Percentiles rank a stretch among this genome's conserved stretches.
Evolutionary conservation across 1,140 invertebrate genomes (phyloP).

Genomic region (Heliconius hewitsoni): DNA sequence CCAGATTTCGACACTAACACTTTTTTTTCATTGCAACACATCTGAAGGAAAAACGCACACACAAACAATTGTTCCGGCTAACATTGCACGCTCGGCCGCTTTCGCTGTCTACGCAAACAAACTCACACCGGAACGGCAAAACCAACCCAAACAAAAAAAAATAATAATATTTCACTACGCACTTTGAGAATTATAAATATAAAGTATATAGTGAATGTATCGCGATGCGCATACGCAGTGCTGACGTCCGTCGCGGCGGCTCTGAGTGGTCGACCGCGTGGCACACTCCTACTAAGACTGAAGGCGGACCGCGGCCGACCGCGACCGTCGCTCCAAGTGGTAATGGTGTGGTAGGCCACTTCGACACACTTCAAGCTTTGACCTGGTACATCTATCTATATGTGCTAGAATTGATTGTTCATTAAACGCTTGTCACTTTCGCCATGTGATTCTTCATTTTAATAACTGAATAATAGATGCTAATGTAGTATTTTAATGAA

Average conservation of each 20-base stretch:
- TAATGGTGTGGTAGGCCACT: slow-evolving; percentile 41
- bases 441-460: slow-evolving; percentile 52
- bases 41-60: slow-evolving; percentile 65
- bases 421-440: slow-evolving; percentile 58
- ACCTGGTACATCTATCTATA: slow-evolving; percentile 37
- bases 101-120: slow-evolving; percentile 70
- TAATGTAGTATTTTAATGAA: not conserved
- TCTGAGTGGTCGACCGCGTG: slow-evolving; percentile 42
- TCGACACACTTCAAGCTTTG: slow-evolving; percentile 29
- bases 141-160: not conserved
- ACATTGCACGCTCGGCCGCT: slow-evolving; percentile 62
- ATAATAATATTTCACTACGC: slow-evolving; percentile 23
- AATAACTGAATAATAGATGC: not conserved
- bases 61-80: slow-evolving; percentile 55
- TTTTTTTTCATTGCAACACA: slow-evolving; percentile 73
- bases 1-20: slow-evolving; percentile 73
- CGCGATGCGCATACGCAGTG: slow-evolving; percentile 21
- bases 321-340: slow-evolving; percentile 35
- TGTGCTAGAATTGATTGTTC: slow-evolving; percentile 63
- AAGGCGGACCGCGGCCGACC: slow-evolving; percentile 40
- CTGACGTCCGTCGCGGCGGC: slow-evolving; percentile 16
- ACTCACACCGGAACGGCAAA: slow-evolving; percentile 36
- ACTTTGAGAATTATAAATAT: slow-evolving; percentile 17
- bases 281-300: slow-evolving; percentile 46
- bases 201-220: slow-evolving; percentile 12